Conservation (phyloP, 2,113 vertebrate species). For the Melanerpes aurifrons region DNA sequence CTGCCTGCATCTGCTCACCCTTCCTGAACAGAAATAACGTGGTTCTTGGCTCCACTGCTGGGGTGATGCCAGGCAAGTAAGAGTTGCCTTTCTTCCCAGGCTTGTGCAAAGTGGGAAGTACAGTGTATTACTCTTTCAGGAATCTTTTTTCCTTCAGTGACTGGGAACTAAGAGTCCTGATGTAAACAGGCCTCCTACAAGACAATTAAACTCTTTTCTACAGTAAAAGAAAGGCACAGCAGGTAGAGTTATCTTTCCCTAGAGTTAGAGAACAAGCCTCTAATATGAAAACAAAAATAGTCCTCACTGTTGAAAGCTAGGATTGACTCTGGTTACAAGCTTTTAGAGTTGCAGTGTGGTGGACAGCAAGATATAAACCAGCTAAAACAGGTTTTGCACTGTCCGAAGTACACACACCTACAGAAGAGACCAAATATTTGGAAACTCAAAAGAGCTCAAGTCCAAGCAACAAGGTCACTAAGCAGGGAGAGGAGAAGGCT, state of each 20-base stretch:
- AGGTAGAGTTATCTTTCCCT: background rate
- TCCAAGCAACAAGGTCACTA: background rate
- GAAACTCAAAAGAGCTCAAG: background rate
- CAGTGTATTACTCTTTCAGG: background rate
- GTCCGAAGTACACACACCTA: background rate
- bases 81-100: background rate
- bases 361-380: background rate
- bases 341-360: background rate
- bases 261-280: background rate
- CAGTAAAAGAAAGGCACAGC: background rate
- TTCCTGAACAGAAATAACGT: background rate
- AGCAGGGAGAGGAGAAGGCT: background rate
- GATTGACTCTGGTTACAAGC: background rate
- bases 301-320: background rate
- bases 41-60: background rate
- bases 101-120: background rate
- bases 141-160: background rate
- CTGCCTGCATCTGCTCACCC: background rate
- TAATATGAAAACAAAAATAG: background rate
- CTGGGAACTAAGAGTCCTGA: background rate
- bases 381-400: background rate
- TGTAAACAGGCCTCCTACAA: background rate
- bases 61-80: background rate
- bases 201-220: background rate
- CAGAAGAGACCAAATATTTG: constrained; percentile 12